Evolutionary conservation across 2,797 vertebrate species (phyloP).

Genomic region (Halcyon badia): DNA sequence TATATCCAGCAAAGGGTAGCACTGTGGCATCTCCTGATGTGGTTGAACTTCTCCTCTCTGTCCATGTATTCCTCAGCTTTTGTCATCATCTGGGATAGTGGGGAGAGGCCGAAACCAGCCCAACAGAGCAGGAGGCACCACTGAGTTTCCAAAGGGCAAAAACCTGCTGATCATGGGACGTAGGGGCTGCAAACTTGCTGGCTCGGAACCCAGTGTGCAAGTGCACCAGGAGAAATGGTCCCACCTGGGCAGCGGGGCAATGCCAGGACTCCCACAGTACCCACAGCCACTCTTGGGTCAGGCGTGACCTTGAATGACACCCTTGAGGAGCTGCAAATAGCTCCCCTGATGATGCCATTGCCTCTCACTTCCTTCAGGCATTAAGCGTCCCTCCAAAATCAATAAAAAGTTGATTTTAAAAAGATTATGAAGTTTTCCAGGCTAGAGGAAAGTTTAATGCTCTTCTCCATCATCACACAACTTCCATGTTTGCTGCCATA

Average conservation of each 20-base stretch:
- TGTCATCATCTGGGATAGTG: background rate
- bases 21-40: background rate
- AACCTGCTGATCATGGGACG: background rate
- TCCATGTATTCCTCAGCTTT: no score
- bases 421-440: background rate
- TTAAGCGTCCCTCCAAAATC: constrained; percentile 15
- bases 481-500: background rate
- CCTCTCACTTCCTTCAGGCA: background rate
- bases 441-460: constrained; percentile 17
- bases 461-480: background rate
- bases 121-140: background rate
- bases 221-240: background rate
- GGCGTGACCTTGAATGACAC: background rate
- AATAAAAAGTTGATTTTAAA: constrained; percentile 25
- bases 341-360: background rate
- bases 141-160: background rate
- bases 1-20: background rate
- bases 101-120: background rate
- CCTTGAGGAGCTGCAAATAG: background rate
- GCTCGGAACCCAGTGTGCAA: background rate
- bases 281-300: fast-evolving
- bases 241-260: background rate
- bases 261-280: fast-evolving
- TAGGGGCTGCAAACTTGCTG: fast-evolving
- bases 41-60: background rate